phyloP scores from a whole-genome alignment of 2,888 invertebrate genomes.

The Phalera bucephala region DNA sequence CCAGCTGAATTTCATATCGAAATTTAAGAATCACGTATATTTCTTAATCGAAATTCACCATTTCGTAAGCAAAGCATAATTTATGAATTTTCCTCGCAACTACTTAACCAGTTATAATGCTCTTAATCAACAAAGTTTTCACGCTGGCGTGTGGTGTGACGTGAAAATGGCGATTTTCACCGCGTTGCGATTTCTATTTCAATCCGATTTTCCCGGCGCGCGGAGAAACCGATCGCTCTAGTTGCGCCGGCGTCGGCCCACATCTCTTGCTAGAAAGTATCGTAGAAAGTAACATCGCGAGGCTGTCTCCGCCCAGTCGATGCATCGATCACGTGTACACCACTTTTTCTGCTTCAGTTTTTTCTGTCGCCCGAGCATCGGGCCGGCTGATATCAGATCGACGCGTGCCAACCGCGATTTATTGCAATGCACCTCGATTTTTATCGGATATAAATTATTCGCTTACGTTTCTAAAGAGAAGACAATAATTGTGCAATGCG shows the following conservation, averaged over 20 bases:
- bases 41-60: too few species aligned
- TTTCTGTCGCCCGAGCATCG: constrained; percentile 33
- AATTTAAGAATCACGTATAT: too few species aligned
- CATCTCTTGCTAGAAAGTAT: constrained; percentile 82
- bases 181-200: constrained; percentile 79
- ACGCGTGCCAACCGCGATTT: constrained; percentile 30
- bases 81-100: too few species aligned
- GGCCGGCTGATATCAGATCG: constrained; percentile 27
- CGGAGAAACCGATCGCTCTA: constrained; percentile 81
- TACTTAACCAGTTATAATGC: too few species aligned
- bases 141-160: constrained; percentile 60
- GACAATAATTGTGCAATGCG: constrained; percentile 2
- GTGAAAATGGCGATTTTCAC: constrained; percentile 77
- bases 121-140: constrained; percentile 47
- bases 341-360: constrained; percentile 59
- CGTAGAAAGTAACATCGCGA: constrained; percentile 80
- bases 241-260: constrained; percentile 76
- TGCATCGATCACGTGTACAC: constrained; percentile 70
- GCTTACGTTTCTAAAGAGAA: too few species aligned
- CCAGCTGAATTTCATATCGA: constrained; percentile 50
- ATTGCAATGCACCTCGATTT: constrained; percentile 30
- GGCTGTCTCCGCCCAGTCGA: constrained; percentile 65
- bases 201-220: constrained; percentile 80
- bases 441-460: constrained; percentile 15
- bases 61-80: too few species aligned